Evolutionary conservation across 2,888 invertebrate genomes (phyloP).

Genomic region (Brachyptera risi): DNA sequence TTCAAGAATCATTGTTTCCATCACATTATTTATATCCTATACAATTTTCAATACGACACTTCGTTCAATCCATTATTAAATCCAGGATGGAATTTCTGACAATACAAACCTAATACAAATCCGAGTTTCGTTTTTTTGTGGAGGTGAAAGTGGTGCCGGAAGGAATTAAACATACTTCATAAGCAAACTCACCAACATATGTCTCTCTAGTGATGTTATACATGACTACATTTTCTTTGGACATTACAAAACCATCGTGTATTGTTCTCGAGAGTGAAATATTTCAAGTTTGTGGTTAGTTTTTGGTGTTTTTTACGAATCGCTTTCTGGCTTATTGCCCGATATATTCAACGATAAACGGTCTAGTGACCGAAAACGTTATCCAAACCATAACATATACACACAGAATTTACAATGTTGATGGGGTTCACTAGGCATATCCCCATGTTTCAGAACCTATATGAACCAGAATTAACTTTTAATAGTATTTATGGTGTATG

Average conservation of each 20-base stretch:
- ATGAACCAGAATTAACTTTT: not conserved
- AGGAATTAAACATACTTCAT: conserved; percentile 16
- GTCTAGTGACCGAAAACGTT: no score
- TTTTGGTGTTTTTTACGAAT: conserved; percentile 7
- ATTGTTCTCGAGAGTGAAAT: conserved; percentile 17
- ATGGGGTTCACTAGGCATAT: not conserved
- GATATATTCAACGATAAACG: conserved; percentile 7
- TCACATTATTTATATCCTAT: no score
- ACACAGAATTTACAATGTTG: no score
- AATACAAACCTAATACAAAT: no score
- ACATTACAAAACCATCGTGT: not conserved
- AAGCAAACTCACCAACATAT: not conserved
- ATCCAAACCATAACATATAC: no score
- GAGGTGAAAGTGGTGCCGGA: no score
- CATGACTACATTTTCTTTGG: not conserved
- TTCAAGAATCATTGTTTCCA: no score
- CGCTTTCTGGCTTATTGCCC: conserved; percentile 5
- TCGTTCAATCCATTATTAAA: no score
- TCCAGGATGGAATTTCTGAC: no score
- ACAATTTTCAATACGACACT: no score
- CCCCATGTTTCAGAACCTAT: not conserved
- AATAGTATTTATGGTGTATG: not conserved
- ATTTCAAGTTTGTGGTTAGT: conserved; percentile 17
- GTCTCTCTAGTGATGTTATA: conserved; percentile 7
- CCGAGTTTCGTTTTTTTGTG: no score